Conservation (phyloP, 2,797 vertebrate genomes). For the Cheirogaleus major region DNA sequence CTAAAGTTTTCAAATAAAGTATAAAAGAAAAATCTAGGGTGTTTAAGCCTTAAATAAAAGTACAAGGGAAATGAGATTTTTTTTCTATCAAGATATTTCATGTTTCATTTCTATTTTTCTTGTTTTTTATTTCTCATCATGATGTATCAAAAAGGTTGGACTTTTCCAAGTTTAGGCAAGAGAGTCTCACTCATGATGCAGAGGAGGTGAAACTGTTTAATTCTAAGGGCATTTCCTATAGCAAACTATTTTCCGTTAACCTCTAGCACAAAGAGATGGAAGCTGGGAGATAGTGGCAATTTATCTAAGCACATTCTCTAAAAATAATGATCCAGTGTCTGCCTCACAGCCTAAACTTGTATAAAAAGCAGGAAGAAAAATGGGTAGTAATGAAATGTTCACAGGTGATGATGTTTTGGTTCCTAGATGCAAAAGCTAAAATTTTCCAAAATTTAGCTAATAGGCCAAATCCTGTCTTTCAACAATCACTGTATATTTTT, state of each 20-base stretch:
- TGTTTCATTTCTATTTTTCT: background rate
- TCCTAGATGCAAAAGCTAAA: background rate
- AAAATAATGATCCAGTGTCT: background rate
- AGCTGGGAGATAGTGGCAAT: background rate
- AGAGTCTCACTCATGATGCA: background rate
- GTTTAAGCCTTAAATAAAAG: background rate
- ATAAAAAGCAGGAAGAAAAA: background rate
- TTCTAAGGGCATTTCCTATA: background rate
- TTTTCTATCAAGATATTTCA: background rate
- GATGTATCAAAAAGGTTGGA: background rate
- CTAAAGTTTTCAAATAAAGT: constrained; percentile 31
- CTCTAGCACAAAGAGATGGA: background rate
- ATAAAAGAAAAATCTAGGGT: background rate
- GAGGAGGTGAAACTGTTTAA: background rate
- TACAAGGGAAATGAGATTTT: background rate
- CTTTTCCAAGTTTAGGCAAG: background rate
- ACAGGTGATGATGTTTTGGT: background rate
- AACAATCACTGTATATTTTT: background rate
- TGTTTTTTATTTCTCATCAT: constrained; percentile 13
- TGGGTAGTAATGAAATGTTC: background rate
- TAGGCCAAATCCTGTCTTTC: background rate
- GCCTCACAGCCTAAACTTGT: background rate
- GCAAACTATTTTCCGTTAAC: background rate
- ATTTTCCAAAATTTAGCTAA: background rate
- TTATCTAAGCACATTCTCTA: background rate